Base-by-base conservation (phyloP, 2,113 vertebrate genomes). In the Gambusia holbrooki region DNA sequence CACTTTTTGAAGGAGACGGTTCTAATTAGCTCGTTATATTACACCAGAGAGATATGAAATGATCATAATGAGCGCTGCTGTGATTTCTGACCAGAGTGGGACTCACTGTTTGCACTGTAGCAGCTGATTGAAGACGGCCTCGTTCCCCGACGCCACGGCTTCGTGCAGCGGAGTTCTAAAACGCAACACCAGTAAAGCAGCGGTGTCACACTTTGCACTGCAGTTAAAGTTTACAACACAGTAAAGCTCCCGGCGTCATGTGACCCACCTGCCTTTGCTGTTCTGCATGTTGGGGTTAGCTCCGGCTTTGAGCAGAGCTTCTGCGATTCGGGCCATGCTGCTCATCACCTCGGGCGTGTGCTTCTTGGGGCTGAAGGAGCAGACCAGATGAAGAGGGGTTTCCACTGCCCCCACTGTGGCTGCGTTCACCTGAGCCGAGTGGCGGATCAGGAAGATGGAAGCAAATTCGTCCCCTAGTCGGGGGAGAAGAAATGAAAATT, bases 251-350 rank as follows among this genome's bases (percentile, higher is more conserved):
- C 45, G 19, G 60, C 45, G 29, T 15, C 42, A 37, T 5, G 9
- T 51, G 60, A 87, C 89, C 37, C 66, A 93, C 98, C 97, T 96
- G 93, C 97, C 97, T 92, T 94, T 96, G 92, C 62, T 96, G 92
- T 99, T 97, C 68, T 99, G 97, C 97, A 98, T 98, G 91, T 98
- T 99, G 22, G 97, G 96, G 71, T 99, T 99, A 82, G 97, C 97
- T 11, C 97, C 97, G 0, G 97, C 95, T 89, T 96, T 96, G 30
- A 99, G 91, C 69, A 99, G 96, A 63, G 96, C 95, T 88, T 97
- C 96, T 1, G 98, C 95, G 0, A 99, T 98, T 40, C 90, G 94
- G 0, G 96, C 96, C 96, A 98, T 97, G 82, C 97, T 96, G 0
- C 93, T 92, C 96, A 98, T 96, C n/a, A 95, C 95, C 33, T 96